Conservation (phyloP, 2,888 invertebrate genomes). For the Odontocerum albicorne region DNA sequence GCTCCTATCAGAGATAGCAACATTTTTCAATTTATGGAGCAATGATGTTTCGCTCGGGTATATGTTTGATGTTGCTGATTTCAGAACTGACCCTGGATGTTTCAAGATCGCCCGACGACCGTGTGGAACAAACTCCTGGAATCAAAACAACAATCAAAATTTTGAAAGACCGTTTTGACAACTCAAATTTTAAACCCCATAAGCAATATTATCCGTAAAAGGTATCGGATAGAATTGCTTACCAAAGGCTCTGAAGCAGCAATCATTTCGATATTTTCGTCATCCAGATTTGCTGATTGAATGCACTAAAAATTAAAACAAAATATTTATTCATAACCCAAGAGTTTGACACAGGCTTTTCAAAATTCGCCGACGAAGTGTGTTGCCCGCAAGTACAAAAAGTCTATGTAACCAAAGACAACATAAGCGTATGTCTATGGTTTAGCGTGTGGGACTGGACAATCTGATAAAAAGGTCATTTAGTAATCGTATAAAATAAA, state of each 20-base stretch:
- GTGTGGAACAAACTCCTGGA: constrained; percentile 84
- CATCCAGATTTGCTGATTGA: constrained; percentile 81
- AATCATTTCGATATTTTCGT: constrained; percentile 79
- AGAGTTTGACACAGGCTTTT: constrained; percentile 9
- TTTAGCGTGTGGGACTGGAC: too few relatives aligned
- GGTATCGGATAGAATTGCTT: constrained; percentile 37
- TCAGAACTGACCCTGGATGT: constrained; percentile 72
- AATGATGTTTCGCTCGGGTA: constrained; percentile 64
- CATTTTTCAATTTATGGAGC: constrained; percentile 73
- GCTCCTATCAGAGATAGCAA: constrained; percentile 67
- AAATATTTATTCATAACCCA: constrained; percentile 18
- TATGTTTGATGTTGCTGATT: constrained; percentile 50
- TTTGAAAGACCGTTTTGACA: constrained; percentile 3
- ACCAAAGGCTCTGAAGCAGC: constrained; percentile 91
- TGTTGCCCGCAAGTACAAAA: too few relatives aligned
- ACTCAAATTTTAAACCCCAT: neutral
- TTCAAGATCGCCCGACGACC: constrained; percentile 77
- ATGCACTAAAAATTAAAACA: constrained; percentile 16
- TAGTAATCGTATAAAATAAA: too few relatives aligned
- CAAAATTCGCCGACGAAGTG: too few relatives aligned
- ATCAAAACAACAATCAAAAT: constrained; percentile 20
- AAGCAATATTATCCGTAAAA: neutral
- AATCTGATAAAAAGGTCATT: too few relatives aligned
- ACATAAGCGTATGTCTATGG: too few relatives aligned
- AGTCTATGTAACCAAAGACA: too few relatives aligned